Percentiles rank a stretch among this genome's conserved stretches.
Evolutionary conservation across 2,888 invertebrate species (phyloP).

Genomic region (Cenopis cana): DNA sequence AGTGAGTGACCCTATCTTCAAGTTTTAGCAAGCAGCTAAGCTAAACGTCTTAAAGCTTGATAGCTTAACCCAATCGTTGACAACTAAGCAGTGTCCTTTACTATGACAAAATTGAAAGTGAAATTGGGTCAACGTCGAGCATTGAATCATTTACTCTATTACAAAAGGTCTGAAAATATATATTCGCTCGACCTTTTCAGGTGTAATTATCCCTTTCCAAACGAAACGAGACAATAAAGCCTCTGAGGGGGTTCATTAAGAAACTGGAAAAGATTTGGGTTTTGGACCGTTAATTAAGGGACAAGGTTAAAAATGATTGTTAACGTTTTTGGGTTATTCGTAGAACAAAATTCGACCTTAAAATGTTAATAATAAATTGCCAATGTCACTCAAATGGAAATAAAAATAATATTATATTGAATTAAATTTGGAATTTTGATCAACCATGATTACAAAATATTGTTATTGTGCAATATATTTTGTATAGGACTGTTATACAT

Average conservation of each 20-base stretch:
- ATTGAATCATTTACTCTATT: background rate
- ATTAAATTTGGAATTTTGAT: background rate
- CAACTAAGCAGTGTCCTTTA: too few relatives aligned
- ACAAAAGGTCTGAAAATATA: slow-evolving; percentile 8
- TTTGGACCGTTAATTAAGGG: slow-evolving; percentile 22
- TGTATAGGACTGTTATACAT: too few relatives aligned
- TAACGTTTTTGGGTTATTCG: slow-evolving; percentile 3
- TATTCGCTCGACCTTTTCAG: background rate
- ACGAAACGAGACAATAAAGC: slow-evolving; percentile 4
- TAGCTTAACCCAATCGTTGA: too few relatives aligned
- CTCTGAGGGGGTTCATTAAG: slow-evolving; percentile 33
- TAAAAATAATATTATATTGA: too few relatives aligned
- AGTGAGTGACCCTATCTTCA: background rate
- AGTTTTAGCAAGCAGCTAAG: background rate
- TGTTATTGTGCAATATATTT: too few relatives aligned
- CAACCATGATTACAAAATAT: slow-evolving; percentile 2
- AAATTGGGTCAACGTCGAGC: too few relatives aligned
- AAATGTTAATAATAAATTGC: too few relatives aligned
- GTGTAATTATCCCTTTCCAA: slow-evolving; percentile 35
- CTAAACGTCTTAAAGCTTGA: too few relatives aligned
- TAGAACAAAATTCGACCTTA: too few relatives aligned
- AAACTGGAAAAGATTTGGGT: slow-evolving; percentile 13
- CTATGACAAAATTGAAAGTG: too few relatives aligned
- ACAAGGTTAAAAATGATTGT: slow-evolving; percentile 19
- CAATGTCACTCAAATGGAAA: too few relatives aligned